These are phyloP conservation scores for Hyppa rectilinea DNA, from an alignment of 2,888 invertebrate species.

Conservation along the genomic window DNA sequence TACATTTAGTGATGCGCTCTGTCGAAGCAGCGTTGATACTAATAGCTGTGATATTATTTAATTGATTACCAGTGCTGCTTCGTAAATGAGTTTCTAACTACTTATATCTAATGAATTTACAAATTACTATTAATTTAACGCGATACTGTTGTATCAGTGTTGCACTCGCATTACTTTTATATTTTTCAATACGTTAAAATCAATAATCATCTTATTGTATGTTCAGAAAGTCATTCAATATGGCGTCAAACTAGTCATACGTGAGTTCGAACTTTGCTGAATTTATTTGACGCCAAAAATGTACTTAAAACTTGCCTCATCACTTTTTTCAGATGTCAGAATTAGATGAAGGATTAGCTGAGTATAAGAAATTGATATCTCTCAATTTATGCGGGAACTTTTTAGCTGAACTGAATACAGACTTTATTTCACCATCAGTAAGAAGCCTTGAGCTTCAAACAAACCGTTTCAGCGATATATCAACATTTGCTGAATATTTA, in stretches of 20 bases:
- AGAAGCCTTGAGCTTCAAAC: conserved; percentile 87
- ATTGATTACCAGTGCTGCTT: neutral
- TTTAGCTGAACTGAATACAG: conserved; percentile 76
- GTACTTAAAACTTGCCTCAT: neutral
- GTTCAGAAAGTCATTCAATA: neutral
- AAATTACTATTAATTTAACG: neutral
- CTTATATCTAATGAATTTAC: conserved; percentile 1
- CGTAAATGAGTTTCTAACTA: conserved; percentile 15
- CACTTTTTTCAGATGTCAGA: conserved; percentile 83
- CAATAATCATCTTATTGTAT: neutral
- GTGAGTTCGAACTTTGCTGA: neutral
- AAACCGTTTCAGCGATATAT: conserved; percentile 83
- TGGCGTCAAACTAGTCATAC: neutral
- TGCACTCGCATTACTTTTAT: neutral
- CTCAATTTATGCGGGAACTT: conserved; percentile 87
- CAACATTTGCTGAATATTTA: conserved; percentile 74
- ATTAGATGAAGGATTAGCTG: conserved; percentile 80
- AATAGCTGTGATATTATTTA: neutral
- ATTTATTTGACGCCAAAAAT: neutral
- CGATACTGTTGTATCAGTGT: neutral
- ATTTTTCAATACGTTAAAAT: neutral
- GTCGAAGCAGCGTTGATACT: neutral
- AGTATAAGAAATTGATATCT: conserved; percentile 82
- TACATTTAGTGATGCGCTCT: neutral
- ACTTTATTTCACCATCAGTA: conserved; percentile 81